phyloP scores from a whole-genome alignment of 2,888 invertebrate species.

The Amiota communis region DNA sequence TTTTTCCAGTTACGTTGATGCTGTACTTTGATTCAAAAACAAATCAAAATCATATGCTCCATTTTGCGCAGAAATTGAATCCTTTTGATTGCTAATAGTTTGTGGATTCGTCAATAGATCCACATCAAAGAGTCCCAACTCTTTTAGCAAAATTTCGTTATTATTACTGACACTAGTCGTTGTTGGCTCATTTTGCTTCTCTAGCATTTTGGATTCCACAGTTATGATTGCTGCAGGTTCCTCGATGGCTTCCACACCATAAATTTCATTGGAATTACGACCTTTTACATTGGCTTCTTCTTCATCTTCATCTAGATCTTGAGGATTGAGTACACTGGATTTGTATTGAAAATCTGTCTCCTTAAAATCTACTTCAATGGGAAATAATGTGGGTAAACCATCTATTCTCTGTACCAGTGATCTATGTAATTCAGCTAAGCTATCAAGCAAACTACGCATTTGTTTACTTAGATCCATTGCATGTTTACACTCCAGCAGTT shows the following conservation, averaged over 20 bases:
- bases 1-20: constrained; percentile 53
- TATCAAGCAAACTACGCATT: constrained; percentile 86
- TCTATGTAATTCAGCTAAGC: constrained; percentile 81
- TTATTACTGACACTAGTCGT: constrained; percentile 34
- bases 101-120: constrained; percentile 65
- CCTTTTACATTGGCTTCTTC: constrained; percentile 38
- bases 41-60: constrained; percentile 66
- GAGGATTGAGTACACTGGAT: constrained; percentile 68
- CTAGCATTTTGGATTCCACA: constrained; percentile 46
- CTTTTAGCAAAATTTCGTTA: constrained; percentile 74
- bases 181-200: constrained; percentile 14
- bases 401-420: constrained; percentile 85
- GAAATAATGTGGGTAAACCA: constrained; percentile 85
- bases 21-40: constrained; percentile 61
- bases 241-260: constrained; percentile 64
- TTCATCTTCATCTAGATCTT: constrained; percentile 64
- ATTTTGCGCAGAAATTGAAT: constrained; percentile 52
- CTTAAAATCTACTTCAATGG: constrained; percentile 95
- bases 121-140: constrained; percentile 76
- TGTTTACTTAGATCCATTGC: constrained; percentile 95
- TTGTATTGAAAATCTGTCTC: constrained; percentile 94
- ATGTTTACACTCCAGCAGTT: constrained; percentile 97
- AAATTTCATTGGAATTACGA: constrained; percentile 43
- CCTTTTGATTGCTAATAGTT: constrained; percentile 56
- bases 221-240: constrained; percentile 63